Evolutionary conservation across 2,113 vertebrate species (phyloP), one percentile per base, ranked within the genome.

Genomic region (Stegastes partitus): DNA sequence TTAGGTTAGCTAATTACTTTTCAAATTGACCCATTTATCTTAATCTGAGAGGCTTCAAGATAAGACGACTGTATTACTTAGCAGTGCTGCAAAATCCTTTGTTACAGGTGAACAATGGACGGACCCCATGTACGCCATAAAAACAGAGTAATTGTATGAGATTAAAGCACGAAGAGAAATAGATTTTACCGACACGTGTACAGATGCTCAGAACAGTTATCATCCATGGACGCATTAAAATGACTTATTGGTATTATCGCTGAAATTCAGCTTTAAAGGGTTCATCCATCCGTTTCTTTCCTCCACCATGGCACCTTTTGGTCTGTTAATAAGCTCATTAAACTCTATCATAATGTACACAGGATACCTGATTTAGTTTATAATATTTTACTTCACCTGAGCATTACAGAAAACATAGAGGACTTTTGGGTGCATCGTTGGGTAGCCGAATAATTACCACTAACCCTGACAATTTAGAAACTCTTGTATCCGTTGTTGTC

Each of bases 1-100:
- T 28, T 55, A 11, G 72, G 64, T 75, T 78, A 83, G 77, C 66
- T 93, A 92, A 93, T 81, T 91, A 91, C 91, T 86, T 92, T 90
- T 88, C 44, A 88, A 88, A 93, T 65, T 64, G 86, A 78, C 79
- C 93, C 68, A 70, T 93, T 92, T 83, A 81, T 94, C 94, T 80
- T 91, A 54, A 93, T 87, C 89, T 90, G 80, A 83, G 86, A 51
- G 79, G 22, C 51, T 68, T 68, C 14, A 26, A 7, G 85, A 90
- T 90, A 85, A 87, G 72, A 64, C 55, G 16, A 11, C 59, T 81
- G 4, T 73, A 85, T 90, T 1, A 47, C 2, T 69, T 53, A 77
- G 88, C 15, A 50, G 39, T 80, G 73, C 57, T 16, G 72, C 39
- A 22, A 22, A 62, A 54, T 50, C 44, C 68, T 84, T 87, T 82